Evolutionary conservation across 2,888 invertebrate species (phyloP), one percentile per base, ranked within the genome.

Genomic region (Meandrusa payeni): DNA sequence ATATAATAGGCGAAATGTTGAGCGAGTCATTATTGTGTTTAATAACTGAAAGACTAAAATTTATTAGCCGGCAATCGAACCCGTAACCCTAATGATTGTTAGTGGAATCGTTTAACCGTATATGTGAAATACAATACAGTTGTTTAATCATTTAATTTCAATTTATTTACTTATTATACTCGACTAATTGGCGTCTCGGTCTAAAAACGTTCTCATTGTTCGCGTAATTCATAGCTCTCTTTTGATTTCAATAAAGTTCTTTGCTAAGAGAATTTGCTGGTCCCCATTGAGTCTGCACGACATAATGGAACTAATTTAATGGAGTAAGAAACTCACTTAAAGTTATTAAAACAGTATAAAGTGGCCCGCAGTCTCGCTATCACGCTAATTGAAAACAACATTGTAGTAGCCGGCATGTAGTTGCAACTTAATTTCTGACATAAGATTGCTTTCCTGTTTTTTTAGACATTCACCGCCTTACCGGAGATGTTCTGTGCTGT

Each of bases 311-410:
- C 57, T 54, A 55, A 55, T 52, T 56, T 66, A 67, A 67, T 67
- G 52, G 55, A 71, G 67, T 69, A 66, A 70, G 69, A 68, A 64
- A 69, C 68, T 39, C 75, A 79, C 75, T 82, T 72, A 69, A 64
- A 70, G 67, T 76, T 78, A 79, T 80, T 77, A 80, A 78, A 79
- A 73, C 67, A 71, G 73, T 74, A 77, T 72, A 76, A 69, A 68
- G 52, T 55, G 59, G 55, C 55, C 54, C 50, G 55, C 55, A 52
- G 54, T 57, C 48, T 54, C 55, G 62, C 72, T 69, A 75, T 78
- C 71, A 70, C 55, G 59, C 64, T 80, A 80, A 80, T 81, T 80
- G 77, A 75, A 79, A 77, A 75, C 64, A 69, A 69, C 70, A 71
- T 64, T 71, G 67, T 68, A 58, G 64, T 51, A 46, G 42, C 13